Evolutionary conservation across 2,113 vertebrate species (phyloP).

Genomic region (Laticauda laticaudata): DNA sequence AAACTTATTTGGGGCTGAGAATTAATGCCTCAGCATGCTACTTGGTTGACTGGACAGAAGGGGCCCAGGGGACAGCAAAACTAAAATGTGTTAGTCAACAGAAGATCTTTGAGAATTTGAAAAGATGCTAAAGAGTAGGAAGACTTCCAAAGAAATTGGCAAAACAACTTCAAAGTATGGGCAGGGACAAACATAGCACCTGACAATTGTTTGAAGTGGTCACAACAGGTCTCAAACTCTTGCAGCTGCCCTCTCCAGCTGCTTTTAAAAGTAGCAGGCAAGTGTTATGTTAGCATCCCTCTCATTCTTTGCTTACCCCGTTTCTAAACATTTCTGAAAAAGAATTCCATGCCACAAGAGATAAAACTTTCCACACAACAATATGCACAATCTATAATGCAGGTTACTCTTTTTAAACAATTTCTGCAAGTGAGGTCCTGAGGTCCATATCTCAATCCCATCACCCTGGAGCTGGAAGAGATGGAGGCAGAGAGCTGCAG

Average conservation of each 20-base stretch:
- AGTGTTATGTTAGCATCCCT: not conserved
- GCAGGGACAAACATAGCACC: not conserved
- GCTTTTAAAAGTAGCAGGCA: not conserved
- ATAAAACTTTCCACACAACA: not conserved
- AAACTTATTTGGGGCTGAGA: not conserved
- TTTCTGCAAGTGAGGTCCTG: not conserved
- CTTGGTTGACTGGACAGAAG: not conserved
- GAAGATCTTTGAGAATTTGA: not conserved
- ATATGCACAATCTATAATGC: not conserved
- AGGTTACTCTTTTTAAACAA: not conserved
- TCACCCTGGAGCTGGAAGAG: too few relatives aligned
- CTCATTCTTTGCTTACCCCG: not conserved
- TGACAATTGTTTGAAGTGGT: rapidly evolving
- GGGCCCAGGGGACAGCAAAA: not conserved
- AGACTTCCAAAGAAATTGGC: not conserved
- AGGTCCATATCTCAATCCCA: too few relatives aligned
- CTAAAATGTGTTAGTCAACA: not conserved
- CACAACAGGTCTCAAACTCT: not conserved
- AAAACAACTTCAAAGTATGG: not conserved
- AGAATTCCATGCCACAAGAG: not conserved
- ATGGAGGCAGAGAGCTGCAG: too few relatives aligned
- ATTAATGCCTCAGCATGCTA: constrained; percentile 8
- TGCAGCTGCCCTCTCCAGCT: not conserved
- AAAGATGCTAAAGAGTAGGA: not conserved
- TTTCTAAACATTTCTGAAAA: not conserved